Evolutionary conservation across 2,113 vertebrate genomes (phyloP).

Genomic region (Rhea americana): DNA sequence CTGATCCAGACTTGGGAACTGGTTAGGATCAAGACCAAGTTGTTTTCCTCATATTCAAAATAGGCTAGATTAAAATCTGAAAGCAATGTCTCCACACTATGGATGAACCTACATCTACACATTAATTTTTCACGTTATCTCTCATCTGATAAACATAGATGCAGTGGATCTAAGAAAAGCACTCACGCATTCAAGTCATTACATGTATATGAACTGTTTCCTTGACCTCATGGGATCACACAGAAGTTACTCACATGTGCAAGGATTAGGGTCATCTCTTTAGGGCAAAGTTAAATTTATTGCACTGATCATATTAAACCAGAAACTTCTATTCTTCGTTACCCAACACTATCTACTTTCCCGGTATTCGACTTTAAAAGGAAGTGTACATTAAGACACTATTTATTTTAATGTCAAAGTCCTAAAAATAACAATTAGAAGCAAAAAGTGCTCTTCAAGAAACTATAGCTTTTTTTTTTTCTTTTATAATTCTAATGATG

Average conservation of each 20-base stretch:
- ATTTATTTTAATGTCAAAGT: constrained; percentile 19
- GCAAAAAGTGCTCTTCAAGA: not conserved
- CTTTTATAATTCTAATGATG: not conserved
- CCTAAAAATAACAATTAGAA: constrained; percentile 16
- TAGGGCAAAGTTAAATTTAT: not conserved
- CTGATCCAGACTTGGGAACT: not conserved
- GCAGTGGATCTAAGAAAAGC: not conserved
- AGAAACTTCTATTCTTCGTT: not conserved
- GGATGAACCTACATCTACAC: not conserved
- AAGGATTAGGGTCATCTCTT: not conserved
- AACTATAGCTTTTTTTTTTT: not conserved
- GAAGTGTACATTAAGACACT: not conserved
- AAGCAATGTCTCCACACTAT: not conserved
- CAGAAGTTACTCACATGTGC: not conserved
- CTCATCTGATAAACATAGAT: not conserved
- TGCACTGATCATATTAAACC: not conserved
- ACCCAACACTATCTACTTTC: not conserved
- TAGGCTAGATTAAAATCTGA: not conserved
- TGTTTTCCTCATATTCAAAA: not conserved
- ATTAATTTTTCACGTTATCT: not conserved
- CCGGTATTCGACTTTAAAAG: constrained; percentile 9
- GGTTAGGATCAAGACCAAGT: not conserved
- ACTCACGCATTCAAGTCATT: not conserved
- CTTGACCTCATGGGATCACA: not conserved
- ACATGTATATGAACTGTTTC: not conserved